A percentile compares a stretch with the other conserved stretches of the same genome.
Conservation (phyloP, 2,888 invertebrate genomes). For the Escarpia spicata region DNA sequence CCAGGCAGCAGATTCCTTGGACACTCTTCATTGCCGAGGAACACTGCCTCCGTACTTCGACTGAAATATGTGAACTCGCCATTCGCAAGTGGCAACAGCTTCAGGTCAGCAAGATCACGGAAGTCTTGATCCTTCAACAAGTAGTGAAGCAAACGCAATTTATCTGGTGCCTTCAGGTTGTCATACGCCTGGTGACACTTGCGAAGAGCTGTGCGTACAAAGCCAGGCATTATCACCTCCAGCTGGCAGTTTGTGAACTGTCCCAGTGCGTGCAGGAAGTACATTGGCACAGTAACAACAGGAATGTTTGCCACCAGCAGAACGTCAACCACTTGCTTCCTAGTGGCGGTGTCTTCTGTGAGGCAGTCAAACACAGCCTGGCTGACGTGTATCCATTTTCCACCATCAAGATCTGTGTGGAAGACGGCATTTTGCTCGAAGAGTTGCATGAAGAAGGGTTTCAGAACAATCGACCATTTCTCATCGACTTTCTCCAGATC, state of each 20-base stretch:
- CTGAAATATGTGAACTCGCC: slow-evolving; percentile 39
- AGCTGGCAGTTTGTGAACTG: slow-evolving; percentile 26
- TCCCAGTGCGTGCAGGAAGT: slow-evolving; percentile 41
- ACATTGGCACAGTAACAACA: slow-evolving; percentile 35
- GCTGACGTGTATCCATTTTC: slow-evolving; percentile 34
- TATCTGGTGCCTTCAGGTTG: slow-evolving; percentile 13
- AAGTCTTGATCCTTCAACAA: slow-evolving; percentile 40
- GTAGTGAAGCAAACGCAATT: slow-evolving; percentile 35
- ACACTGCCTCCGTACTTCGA: slow-evolving; percentile 21
- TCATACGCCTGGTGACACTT: slow-evolving; percentile 26
- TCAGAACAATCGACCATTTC: slow-evolving; percentile 41
- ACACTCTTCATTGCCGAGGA: slow-evolving; percentile 27
- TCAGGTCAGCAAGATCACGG: slow-evolving; percentile 32
- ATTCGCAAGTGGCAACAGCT: slow-evolving; percentile 42
- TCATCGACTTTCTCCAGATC: slow-evolving; percentile 39
- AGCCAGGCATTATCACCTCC: slow-evolving; percentile 31
- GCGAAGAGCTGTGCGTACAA: slow-evolving; percentile 30
- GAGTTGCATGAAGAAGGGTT: slow-evolving; percentile 36
- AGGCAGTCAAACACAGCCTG: slow-evolving; percentile 42
- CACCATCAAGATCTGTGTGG: slow-evolving; percentile 27
- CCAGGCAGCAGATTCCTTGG: slow-evolving; percentile 37
- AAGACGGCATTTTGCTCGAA: slow-evolving; percentile 35
- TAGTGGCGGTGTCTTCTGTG: slow-evolving; percentile 31
- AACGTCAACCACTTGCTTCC: slow-evolving; percentile 28
- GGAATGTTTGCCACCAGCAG: slow-evolving; percentile 29